phyloP scores from a whole-genome alignment of 2,888 invertebrate genomes.

The Pyrrhia umbra region DNA sequence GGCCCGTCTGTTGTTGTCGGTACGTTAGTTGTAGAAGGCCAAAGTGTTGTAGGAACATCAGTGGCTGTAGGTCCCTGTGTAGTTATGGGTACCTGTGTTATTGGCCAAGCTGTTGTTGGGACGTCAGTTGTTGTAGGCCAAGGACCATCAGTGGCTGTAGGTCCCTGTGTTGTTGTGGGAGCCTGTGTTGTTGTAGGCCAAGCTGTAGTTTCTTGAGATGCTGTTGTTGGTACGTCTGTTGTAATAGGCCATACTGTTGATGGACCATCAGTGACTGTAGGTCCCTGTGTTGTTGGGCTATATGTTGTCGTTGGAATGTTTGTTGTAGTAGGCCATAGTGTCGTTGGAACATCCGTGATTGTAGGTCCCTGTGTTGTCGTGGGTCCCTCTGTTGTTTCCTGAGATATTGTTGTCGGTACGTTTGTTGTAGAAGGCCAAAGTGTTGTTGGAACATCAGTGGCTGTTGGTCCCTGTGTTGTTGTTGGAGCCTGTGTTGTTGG shows the following conservation, averaged over 20 bases:
- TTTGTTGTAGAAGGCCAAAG: not conserved
- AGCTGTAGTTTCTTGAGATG: no score
- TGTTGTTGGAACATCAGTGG: not conserved
- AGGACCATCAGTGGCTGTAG: no score
- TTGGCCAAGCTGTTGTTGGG: no score
- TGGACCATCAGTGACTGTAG: not conserved
- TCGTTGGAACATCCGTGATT: not conserved
- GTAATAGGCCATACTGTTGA: not conserved
- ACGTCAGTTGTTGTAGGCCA: no score
- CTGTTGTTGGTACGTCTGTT: not conserved
- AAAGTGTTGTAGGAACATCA: no score
- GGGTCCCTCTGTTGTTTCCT: no score
- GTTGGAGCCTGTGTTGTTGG: not conserved
- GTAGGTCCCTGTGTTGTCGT: not conserved
- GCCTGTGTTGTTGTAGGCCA: constrained; percentile 4
- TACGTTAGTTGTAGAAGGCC: not conserved
- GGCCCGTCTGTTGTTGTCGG: constrained; percentile 10
- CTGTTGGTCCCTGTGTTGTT: not conserved
- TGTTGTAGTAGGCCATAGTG: no score
- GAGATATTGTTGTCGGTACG: not conserved
- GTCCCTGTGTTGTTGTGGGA: not conserved
- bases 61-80: not conserved
- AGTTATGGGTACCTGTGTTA: not conserved
- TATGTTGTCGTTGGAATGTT: constrained; percentile 4
- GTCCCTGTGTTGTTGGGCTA: not conserved